Base-by-base conservation (phyloP, 2,888 invertebrate species). In the Temnothorax ravouxi region DNA sequence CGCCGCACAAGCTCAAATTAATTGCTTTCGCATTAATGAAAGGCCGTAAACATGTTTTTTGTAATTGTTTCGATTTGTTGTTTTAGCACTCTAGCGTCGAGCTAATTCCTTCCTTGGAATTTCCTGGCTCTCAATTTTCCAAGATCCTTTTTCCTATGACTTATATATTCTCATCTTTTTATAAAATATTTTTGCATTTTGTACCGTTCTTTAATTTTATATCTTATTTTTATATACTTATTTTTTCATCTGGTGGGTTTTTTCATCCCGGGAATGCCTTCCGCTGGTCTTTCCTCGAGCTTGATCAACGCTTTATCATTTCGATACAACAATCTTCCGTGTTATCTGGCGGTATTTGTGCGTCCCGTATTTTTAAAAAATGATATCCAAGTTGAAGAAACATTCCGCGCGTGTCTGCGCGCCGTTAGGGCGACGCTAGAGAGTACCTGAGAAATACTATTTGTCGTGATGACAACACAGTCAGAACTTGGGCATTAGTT, bases 331-430 rank as follows among this genome's bases (percentile, higher is more conserved):
- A 6, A 18, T n/a, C n/a, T 21, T 41, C 6, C 15, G 4, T 21
- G 54, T 54, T 29, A 34, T 25, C 18, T 56, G 6, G 6, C 34
- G 56, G 6, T 41, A 69, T 72, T 41, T 69, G 54, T 66, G 41
- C 18, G 8, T 38, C 47, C 13, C 13, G 50, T 25, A n/a, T n/a
- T n/a, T 66, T 47, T 18, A 41, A 80, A 66, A 71, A 66, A 47
- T 34, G 25, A 82, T 69, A 76, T 47, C 29, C 11, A 29, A 66
- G 76, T 84, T 86, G 86, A 84, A 62, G 3, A 29, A 29, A 29
- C 29, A 29, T 29, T 29, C 29, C 3, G 29, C 29, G 29, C 29
- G 29, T 29, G 3, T 3, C 29, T 29, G 3, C 29, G 29, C 3
- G 29, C 29, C 29, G 29, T 29, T 29, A 29, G 3, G 3, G 29